Percentiles rank a stretch among this genome's conserved stretches.
Evolutionary conservation across 1,140 invertebrate species (phyloP).

Genomic region (Zophobas morio): DNA sequence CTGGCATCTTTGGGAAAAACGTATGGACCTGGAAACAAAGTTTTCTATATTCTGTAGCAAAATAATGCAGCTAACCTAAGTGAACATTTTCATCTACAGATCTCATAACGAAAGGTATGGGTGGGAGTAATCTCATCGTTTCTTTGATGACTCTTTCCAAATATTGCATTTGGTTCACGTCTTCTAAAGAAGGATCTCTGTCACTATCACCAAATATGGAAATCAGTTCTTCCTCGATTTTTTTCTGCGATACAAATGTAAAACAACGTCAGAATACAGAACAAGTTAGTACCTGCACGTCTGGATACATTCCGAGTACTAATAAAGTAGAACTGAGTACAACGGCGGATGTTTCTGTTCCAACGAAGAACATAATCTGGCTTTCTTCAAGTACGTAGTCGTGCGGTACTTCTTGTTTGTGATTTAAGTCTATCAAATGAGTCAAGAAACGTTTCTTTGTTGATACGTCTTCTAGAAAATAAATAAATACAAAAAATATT

Average conservation of each 20-base stretch:
- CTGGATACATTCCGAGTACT: no score
- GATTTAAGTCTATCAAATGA: neutral
- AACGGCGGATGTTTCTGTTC: no score
- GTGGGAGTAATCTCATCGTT: neutral
- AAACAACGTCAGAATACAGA: no score
- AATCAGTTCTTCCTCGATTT: neutral
- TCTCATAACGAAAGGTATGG: neutral
- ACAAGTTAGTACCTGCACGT: no score
- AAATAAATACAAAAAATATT: no score
- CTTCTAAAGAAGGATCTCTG: slow-evolving; percentile 10
- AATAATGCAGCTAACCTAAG: neutral
- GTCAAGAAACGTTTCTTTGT: slow-evolving; percentile 3
- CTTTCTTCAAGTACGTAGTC: no score
- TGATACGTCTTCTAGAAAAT: no score
- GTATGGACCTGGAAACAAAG: no score
- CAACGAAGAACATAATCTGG: no score
- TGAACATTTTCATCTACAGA: neutral
- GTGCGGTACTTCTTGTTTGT: neutral
- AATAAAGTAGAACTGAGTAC: no score
- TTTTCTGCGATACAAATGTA: neutral
- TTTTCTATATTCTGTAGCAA: no score
- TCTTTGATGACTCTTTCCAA: slow-evolving; percentile 13
- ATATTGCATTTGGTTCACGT: neutral
- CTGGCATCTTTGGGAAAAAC: no score
- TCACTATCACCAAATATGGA: neutral